Percentiles rank a stretch among this genome's conserved stretches.
Evolutionary conservation across 2,888 invertebrate genomes (phyloP).

Genomic region (Melieria crassipennis): DNA sequence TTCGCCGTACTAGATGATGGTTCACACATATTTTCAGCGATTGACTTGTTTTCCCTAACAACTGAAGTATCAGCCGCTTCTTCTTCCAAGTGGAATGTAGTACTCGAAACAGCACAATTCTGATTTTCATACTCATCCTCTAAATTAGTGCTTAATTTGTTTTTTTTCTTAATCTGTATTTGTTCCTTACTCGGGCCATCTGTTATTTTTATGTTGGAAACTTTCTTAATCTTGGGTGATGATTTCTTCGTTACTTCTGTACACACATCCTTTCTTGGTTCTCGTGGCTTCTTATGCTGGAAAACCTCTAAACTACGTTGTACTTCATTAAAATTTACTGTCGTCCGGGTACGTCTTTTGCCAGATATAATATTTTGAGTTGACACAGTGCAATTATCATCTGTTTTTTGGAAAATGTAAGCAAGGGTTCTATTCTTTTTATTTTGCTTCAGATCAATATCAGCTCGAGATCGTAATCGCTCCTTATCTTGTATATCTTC

Average conservation of each 20-base stretch:
- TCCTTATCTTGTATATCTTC: slow-evolving; percentile 52
- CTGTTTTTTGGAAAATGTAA: slow-evolving; percentile 52
- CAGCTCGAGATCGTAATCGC: slow-evolving; percentile 35
- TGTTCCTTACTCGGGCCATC: neutral
- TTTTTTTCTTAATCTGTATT: slow-evolving; percentile 24
- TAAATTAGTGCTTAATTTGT: neutral
- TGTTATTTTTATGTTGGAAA: slow-evolving; percentile 2
- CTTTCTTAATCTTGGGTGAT: slow-evolving; percentile 26
- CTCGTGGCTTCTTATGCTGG: slow-evolving; percentile 33
- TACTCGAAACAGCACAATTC: slow-evolving; percentile 50
- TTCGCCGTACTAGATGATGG: slow-evolving; percentile 43
- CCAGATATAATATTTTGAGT: slow-evolving; percentile 61
- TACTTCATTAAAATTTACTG: slow-evolving; percentile 55
- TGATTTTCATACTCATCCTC: slow-evolving; percentile 41
- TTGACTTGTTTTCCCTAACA: slow-evolving; percentile 23
- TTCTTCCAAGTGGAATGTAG: slow-evolving; percentile 40
- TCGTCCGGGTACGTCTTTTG: slow-evolving; percentile 54
- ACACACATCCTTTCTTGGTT: slow-evolving; percentile 21
- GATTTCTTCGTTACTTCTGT: neutral
- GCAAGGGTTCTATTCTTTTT: slow-evolving; percentile 45
- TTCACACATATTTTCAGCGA: slow-evolving; percentile 38
- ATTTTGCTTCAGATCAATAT: slow-evolving; percentile 38
- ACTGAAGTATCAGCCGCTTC: slow-evolving; percentile 9
- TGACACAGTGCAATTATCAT: slow-evolving; percentile 59
- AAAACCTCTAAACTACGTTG: slow-evolving; percentile 45